Conservation (phyloP, 2,797 vertebrate genomes). For the Xerus rutilus region DNA sequence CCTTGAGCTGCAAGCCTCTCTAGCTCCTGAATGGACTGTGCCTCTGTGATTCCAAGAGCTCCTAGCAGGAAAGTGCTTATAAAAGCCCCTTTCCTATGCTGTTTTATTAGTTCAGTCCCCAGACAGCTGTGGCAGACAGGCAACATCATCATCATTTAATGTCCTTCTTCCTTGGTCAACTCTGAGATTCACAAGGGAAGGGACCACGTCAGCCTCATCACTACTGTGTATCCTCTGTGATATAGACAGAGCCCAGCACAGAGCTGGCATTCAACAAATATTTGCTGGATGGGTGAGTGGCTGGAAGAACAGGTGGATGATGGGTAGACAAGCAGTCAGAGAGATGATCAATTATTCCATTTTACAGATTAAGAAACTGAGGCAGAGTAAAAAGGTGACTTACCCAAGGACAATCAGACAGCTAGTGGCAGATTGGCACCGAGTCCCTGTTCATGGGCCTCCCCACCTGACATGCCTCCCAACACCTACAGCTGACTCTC, state of each 20-base stretch:
- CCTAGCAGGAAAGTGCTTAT: neutral
- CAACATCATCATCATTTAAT: neutral
- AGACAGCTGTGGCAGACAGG: neutral
- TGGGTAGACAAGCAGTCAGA: neutral
- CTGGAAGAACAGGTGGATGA: neutral
- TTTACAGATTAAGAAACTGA: conserved; percentile 60
- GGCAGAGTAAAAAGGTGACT: conserved; percentile 14
- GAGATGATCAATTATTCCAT: neutral
- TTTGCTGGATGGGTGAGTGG: neutral
- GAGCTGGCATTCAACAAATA: neutral
- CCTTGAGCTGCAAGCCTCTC: neutral
- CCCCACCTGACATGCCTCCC: neutral
- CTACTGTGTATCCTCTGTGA: neutral
- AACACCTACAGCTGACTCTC: neutral
- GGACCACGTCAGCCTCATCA: neutral
- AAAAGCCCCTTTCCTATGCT: neutral
- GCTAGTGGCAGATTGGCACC: neutral
- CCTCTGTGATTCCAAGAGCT: neutral
- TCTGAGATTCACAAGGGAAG: neutral
- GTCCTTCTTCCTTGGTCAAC: neutral
- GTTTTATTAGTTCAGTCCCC: conserved; percentile 7
- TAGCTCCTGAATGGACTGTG: neutral
- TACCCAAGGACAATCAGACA: neutral
- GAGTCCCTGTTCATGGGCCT: neutral
- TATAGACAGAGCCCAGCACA: neutral